Evolutionary conservation across 2,888 invertebrate species (phyloP), one percentile per base, ranked within the genome.

Genomic region (Scrobipalpa atriplicella): DNA sequence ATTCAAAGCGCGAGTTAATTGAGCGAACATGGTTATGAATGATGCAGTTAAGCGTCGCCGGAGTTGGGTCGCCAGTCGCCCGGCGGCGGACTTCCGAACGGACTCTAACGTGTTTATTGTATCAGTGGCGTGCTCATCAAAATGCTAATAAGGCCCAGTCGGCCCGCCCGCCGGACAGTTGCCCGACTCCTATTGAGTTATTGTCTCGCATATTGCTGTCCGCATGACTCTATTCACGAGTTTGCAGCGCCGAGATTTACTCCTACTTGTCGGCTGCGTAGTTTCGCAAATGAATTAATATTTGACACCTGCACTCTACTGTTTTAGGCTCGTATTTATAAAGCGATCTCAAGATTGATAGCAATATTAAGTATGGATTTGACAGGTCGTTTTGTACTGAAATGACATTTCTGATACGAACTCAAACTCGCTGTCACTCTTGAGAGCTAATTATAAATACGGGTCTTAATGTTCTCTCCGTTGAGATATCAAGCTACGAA

Each of bases 91-190:
- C 43, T 63, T 66, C 70, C 69, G 63, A 65, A 72, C 75, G 69
- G 75, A 69, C 70, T 79, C 82, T 83, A 82, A 83, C 88, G 85
- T 88, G 87, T 91, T 91, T 90, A 91, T 91, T 91, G 90, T 91
- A 91, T 92, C 92, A 91, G 84, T 89, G 91, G 87, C 85, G 84
- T 82, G 78, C 89, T 92, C 92, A 92, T 93, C 92, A 93, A 92
- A 93, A 93, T 93, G 93, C 91, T 92, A 93, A 93, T 93, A 87
- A 86, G 85, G 75, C 78, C 79, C 77, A 74, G 73, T 19, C 68
- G 58, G 73, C 78, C 79, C 77, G 76, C 75, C 78, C 82, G 86
- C 85, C 88, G 89, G 90, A 85, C 89, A 83, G 83, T 85, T 87
- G 85, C 79, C 78, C 81, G 78, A 80, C 73, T 81, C 82, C 81